Conservation (phyloP, 2,888 invertebrate genomes). For the Aspidiotus rigidus region DNA sequence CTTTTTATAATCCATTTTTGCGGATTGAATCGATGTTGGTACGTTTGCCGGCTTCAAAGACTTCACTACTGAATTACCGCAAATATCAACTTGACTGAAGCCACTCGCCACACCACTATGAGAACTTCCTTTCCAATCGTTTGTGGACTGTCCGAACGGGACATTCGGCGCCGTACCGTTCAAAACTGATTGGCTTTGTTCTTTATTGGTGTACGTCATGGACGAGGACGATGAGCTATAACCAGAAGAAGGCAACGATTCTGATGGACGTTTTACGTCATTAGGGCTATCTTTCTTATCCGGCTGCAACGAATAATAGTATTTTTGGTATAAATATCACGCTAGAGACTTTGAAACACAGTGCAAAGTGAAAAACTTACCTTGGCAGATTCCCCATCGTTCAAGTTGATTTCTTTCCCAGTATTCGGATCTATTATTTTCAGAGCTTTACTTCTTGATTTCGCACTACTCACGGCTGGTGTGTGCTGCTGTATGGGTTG, state of each 20-base stretch:
- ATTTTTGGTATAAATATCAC: too few relatives aligned
- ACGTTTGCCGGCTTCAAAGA: conserved; percentile 13
- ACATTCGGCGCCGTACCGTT: not conserved
- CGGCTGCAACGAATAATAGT: not conserved
- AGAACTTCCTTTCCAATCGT: not conserved
- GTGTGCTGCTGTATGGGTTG: conserved; percentile 9
- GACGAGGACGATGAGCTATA: not conserved
- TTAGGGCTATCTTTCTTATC: not conserved
- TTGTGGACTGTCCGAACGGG: not conserved
- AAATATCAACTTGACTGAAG: not conserved
- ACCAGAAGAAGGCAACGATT: not conserved
- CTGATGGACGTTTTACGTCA: not conserved
- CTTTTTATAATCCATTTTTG: conserved; percentile 24
- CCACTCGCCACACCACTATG: not conserved
- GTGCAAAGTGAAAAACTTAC: not conserved
- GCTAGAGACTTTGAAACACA: too few relatives aligned
- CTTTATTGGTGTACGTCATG: not conserved
- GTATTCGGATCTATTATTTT: conserved; percentile 21
- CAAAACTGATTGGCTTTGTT: not conserved
- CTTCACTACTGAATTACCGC: not conserved
- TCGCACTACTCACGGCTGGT: not conserved
- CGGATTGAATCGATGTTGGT: not conserved
- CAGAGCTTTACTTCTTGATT: conserved; percentile 6
- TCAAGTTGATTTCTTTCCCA: conserved; percentile 3
- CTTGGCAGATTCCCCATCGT: not conserved